Evolutionary conservation across 2,797 vertebrate genomes (phyloP).

Genomic region (Manis javanica): DNA sequence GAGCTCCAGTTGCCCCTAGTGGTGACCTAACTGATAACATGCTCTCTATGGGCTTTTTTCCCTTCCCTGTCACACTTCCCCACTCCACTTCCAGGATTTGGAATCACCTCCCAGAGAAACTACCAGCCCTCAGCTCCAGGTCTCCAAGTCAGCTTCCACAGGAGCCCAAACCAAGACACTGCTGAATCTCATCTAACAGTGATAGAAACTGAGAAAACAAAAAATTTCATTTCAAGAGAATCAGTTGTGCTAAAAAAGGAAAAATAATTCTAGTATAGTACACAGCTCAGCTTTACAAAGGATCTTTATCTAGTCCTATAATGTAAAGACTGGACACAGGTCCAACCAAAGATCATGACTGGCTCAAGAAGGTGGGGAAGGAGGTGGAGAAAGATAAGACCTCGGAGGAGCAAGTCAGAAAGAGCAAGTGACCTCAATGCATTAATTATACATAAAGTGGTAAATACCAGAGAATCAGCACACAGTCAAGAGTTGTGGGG

Average conservation of each 20-base stretch:
- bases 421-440: neutral
- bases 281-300: neutral
- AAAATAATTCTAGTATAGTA: neutral
- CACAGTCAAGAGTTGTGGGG: fast-evolving
- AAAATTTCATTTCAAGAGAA: neutral
- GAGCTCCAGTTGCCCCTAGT: neutral
- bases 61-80: neutral
- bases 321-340: neutral
- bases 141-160: neutral
- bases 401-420: neutral
- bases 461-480: neutral
- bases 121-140: neutral
- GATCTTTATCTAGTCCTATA: neutral
- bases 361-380: neutral
- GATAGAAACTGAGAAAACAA: neutral
- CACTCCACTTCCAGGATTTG: neutral
- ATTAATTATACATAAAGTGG: neutral
- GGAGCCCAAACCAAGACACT: neutral
- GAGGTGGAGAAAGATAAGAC: neutral
- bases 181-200: neutral
- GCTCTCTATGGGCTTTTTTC: neutral
- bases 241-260: neutral
- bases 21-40: neutral
- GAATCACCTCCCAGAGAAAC: neutral
- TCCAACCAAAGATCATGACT: neutral